A percentile compares a stretch with the other conserved stretches of the same genome.
These are phyloP conservation scores for Amblyjoppa fuscipennis DNA, from an alignment of 2,888 invertebrate species.

Conservation along the genomic window DNA sequence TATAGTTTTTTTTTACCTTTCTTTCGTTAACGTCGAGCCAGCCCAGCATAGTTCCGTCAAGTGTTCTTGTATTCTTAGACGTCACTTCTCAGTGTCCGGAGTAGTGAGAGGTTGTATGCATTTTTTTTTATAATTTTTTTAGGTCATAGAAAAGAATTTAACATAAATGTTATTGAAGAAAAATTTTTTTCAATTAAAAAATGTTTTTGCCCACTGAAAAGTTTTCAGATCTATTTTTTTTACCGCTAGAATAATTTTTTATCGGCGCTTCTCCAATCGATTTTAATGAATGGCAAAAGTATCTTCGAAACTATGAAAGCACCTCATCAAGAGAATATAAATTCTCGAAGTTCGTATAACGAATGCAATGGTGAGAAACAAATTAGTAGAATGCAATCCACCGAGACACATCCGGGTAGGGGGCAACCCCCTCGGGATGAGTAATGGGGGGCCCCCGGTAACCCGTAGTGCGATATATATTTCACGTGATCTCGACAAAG, in stretches of 20 bases:
- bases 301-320: background rate
- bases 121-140: background rate
- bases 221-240: background rate
- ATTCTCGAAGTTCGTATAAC: background rate
- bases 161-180: no score
- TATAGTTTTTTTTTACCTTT: background rate
- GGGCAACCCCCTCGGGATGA: slow-evolving; percentile 44
- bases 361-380: slow-evolving; percentile 12
- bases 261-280: background rate
- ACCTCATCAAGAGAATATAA: slow-evolving; percentile 8
- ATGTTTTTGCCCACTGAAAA: background rate
- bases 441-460: slow-evolving; percentile 34
- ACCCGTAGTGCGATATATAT: slow-evolving; percentile 38
- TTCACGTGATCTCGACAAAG: slow-evolving; percentile 52
- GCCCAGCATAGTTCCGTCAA: background rate
- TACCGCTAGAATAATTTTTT: background rate
- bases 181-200: no score
- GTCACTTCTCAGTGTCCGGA: background rate
- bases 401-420: slow-evolving; percentile 32
- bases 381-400: slow-evolving; percentile 17
- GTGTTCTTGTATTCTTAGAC: background rate
- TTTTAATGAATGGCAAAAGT: background rate
- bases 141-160: no score
- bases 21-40: background rate
- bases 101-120: background rate